A percentile compares a stretch with the other conserved stretches of the same genome.
Evolutionary conservation across 2,888 invertebrate species (phyloP).

Genomic region (Acanthoscelides obtectus): DNA sequence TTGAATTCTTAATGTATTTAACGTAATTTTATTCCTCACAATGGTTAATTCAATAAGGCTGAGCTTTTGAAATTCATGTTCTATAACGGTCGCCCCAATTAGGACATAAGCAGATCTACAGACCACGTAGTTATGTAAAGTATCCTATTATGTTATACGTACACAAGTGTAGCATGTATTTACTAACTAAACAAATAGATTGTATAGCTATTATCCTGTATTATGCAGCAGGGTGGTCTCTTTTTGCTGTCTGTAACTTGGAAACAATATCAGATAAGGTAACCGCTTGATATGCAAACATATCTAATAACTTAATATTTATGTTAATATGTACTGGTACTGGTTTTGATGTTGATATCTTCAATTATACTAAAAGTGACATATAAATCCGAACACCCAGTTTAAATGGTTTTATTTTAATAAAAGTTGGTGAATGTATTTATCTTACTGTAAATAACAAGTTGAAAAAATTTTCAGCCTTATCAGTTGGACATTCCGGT

Average conservation of each 20-base stretch:
- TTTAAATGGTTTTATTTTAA: no score
- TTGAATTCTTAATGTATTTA: neutral
- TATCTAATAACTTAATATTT: no score
- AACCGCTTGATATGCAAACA: no score
- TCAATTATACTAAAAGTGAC: no score
- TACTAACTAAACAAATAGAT: neutral
- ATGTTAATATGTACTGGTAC: no score
- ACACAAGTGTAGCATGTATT: neutral
- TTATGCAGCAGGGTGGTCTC: neutral
- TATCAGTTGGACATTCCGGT: no score
- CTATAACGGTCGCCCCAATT: neutral
- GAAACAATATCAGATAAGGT: neutral
- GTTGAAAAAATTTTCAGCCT: no score
- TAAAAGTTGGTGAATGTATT: no score
- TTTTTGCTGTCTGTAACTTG: neutral
- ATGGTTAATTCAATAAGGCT: neutral
- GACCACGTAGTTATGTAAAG: neutral
- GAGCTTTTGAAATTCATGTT: neutral
- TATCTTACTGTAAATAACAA: no score
- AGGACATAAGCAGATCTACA: neutral
- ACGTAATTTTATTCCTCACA: neutral
- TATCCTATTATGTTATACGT: neutral
- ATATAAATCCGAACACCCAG: no score
- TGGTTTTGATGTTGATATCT: no score
- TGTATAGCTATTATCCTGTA: neutral